Base-by-base conservation (phyloP, 2,797 vertebrate genomes). In the Scarus forsteni region DNA sequence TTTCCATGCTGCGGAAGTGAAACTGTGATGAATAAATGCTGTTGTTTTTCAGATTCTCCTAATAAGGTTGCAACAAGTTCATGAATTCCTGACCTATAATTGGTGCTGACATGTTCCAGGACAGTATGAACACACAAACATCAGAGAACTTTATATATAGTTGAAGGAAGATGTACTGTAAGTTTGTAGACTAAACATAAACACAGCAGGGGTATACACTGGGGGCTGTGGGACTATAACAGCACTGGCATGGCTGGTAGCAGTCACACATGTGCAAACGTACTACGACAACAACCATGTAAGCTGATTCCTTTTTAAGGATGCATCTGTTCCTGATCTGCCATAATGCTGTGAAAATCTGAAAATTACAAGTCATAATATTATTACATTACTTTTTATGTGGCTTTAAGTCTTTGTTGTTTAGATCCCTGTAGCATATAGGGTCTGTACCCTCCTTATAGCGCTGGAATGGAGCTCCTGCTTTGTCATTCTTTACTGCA, bases 181-280 rank as follows among this genome's bases (percentile, higher is more conserved):
- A 0, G 54, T 15, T 16, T 19, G 66, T 18, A 90, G 89, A 82
- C 86, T 84, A 81, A 86, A 89, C 84, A 88, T 72, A 71, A 87
- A 85, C 76, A 75, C 61, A 19, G 8, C 19, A 1, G 38, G 16
- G 49, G 85, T 85, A 84, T 87, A 84, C 84, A 64, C 65, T 75
- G 5, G 43, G 56, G 56, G 65, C 61, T 48, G 63, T 18, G 60
- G 66, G 70, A 39, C 60, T 60, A 53, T 51, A 58, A 52, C 58
- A 54, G 68, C 51, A 1, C 56, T 56, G 79, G 80, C 67, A 73
- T 1, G 57, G 62, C 56, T 66, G 73, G 60, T 61, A 39, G 68
- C 60, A 34, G 60, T 18, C 52, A 35, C 76, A 86, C 50, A 77
- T 68, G 71, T 70, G 63, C 59, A 59, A 34, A 39, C 4, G 27